These are phyloP conservation scores for Zapus hudsonius DNA, from an alignment of 2,113 vertebrate genomes.

Conservation along the genomic window DNA sequence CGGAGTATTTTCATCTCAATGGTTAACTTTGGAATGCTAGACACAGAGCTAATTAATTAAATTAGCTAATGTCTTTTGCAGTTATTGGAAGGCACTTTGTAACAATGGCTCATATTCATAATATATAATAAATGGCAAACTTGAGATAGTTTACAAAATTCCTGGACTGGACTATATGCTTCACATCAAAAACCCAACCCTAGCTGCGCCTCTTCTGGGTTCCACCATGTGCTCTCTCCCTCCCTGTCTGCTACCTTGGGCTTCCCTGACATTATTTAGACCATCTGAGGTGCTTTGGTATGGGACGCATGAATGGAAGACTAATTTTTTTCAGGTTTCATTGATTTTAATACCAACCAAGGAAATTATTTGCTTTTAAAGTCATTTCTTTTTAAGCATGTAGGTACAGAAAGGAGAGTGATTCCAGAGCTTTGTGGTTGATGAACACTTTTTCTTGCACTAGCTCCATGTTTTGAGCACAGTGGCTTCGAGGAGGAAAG, in stretches of 20 bases:
- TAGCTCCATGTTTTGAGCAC: conserved; percentile 3
- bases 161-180: not conserved
- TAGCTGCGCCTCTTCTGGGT: not conserved
- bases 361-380: conserved; percentile 37
- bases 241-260: not conserved
- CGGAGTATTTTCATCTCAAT: conserved; percentile 11
- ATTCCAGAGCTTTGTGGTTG: conserved; percentile 50
- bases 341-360: conserved; percentile 61
- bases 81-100: not conserved
- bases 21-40: conserved; percentile 17
- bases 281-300: not conserved
- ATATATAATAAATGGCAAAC: not conserved
- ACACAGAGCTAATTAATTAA: not conserved
- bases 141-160: not conserved
- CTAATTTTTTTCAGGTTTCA: conserved; percentile 38
- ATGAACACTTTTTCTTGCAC: conserved; percentile 48
- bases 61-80: not conserved
- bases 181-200: not conserved
- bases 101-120: not conserved
- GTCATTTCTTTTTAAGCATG: conserved; percentile 18
- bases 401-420: conserved; percentile 26
- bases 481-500: conserved; percentile 51
- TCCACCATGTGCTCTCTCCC: not conserved
- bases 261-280: not conserved
- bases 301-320: not conserved